These are phyloP conservation scores for Arctocebus calabarensis DNA, from an alignment of 2,797 vertebrate species.

Conservation along the genomic window DNA sequence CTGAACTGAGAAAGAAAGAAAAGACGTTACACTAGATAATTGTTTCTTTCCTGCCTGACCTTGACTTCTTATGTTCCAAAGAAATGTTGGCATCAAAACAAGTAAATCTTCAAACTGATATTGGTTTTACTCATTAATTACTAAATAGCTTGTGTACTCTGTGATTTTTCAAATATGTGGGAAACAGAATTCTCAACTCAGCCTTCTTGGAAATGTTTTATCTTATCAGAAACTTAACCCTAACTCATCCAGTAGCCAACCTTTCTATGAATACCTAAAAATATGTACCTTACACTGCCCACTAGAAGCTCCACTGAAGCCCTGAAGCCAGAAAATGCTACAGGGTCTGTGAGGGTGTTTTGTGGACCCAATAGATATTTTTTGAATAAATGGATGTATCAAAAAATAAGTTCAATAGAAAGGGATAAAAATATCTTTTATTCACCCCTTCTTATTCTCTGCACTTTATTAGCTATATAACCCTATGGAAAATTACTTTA, in stretches of 20 bases:
- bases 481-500: neutral
- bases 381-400: neutral
- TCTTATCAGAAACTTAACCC: neutral
- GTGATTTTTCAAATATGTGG: conserved; percentile 50
- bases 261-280: neutral
- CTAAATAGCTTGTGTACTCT: conserved; percentile 43
- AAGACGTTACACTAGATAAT: neutral
- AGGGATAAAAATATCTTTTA: neutral
- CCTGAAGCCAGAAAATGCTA: neutral
- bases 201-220: conserved; percentile 40
- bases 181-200: conserved; percentile 57
- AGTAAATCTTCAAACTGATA: conserved; percentile 32
- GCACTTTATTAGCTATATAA: neutral
- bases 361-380: neutral
- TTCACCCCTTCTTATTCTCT: neutral
- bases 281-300: neutral
- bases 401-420: neutral
- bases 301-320: neutral
- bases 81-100: conserved; percentile 25
- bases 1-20: neutral
- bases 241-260: neutral
- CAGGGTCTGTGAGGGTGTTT: neutral
- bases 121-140: conserved; percentile 67
- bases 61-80: neutral
- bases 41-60: neutral